Evolutionary conservation across 2,888 invertebrate genomes (phyloP), one percentile per base, ranked within the genome.

Genomic region (Perdita meconis): DNA sequence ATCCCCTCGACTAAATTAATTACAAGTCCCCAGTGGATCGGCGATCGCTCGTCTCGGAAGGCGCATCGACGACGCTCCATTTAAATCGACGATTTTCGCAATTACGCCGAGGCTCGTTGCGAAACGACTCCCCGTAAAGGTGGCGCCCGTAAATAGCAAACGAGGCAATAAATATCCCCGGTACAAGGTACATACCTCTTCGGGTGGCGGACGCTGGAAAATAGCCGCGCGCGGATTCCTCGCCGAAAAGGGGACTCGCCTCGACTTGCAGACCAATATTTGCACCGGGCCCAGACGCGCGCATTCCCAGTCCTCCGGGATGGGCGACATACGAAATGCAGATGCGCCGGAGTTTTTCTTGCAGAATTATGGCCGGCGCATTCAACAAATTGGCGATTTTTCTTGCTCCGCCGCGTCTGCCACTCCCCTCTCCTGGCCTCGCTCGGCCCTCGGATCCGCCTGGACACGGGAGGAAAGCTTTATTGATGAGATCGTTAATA

Each of bases 401-500:
- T 90, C 89, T 89, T 90, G 88, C 81, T 55, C 57, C 55, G 19
- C n/a, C 59, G 70, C 30, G 61, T 71, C 71, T 71, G 24, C 19
- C 68, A 42, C 30, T 59, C 70, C 59, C 57, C 42, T 42, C 61
- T 67, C 59, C 42, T 51, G 67, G 51, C 51, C 67, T 38, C 57
- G 19, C 68, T 67, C 53, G 68, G 56, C 65, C 40, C 78, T 68
- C 60, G 70, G 71, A 60, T 55, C 79, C 67, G 59, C 44, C 70
- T 13, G 73, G 71, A 60, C 69, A 42, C 71, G 42, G 80, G 72
- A 53, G 82, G 63, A 73, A 84, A 81, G 86, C 86, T 88, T 92
- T 91, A 92, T 91, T 89, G 91, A 91, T 90, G 92, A 90, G 91
- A 92, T 92, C 91, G 91, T 92, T 91, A 92, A 91, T 91, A 90